Percentiles rank a stretch among this genome's conserved stretches.
Conservation (phyloP, 2,113 vertebrate species). For the Scatophagus argus region DNA sequence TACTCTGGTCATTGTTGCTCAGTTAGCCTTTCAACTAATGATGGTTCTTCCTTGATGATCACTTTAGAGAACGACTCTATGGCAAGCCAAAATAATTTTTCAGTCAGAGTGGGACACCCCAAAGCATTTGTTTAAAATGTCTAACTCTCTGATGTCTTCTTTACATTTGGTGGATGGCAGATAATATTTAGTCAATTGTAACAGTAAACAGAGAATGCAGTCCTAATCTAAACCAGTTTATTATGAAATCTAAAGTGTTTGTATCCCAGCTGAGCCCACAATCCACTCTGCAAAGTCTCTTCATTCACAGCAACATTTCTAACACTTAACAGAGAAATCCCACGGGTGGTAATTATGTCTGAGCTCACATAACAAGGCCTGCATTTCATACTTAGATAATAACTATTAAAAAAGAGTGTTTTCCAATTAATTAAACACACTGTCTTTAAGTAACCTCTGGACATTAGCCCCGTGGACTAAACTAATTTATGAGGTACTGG, state of each 20-base stretch:
- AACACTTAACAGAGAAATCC: conserved; percentile 92
- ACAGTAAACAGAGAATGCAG: too few relatives aligned
- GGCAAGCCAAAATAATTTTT: too few relatives aligned
- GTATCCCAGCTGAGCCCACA: conserved; percentile 81
- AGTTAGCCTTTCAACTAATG: too few relatives aligned
- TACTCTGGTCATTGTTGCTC: too few relatives aligned
- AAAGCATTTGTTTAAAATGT: too few relatives aligned
- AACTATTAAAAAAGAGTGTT: conserved; percentile 95
- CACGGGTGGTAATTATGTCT: conserved; percentile 93
- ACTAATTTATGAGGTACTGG: conserved; percentile 88
- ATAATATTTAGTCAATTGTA: background rate
- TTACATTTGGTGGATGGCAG: background rate
- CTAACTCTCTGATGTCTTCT: too few relatives aligned
- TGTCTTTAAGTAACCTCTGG: conserved; percentile 92
- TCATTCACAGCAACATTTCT: conserved; percentile 93
- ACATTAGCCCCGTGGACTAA: conserved; percentile 90
- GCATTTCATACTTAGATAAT: conserved; percentile 91
- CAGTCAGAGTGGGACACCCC: too few relatives aligned
- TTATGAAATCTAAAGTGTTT: too few relatives aligned
- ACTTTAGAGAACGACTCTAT: too few relatives aligned
- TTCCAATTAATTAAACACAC: conserved; percentile 98
- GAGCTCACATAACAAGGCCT: conserved; percentile 91
- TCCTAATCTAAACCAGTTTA: too few relatives aligned
- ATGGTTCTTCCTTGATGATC: too few relatives aligned
- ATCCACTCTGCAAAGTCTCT: conserved; percentile 78